Conservation (phyloP, 2,797 vertebrate genomes). For the Vespertilio murinus region DNA sequence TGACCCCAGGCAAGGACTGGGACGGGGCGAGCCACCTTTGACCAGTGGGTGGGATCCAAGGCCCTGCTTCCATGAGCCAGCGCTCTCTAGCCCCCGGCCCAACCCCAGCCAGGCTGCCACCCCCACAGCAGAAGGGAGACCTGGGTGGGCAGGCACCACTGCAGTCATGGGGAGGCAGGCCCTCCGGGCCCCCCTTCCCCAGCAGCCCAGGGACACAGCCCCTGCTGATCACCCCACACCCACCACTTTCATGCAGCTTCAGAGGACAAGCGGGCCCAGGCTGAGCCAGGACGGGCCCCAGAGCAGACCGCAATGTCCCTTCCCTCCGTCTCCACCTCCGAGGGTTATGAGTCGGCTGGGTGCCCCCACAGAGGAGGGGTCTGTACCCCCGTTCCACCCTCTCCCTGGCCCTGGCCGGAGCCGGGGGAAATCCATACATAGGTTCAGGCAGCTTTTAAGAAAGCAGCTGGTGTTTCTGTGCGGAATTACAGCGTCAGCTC, state of each 20-base stretch:
- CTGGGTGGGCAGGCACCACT: neutral
- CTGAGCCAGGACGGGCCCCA: neutral
- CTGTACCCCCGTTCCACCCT: neutral
- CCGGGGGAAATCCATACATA: neutral
- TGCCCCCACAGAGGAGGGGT: neutral
- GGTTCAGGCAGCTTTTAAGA: neutral
- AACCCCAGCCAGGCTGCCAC: neutral
- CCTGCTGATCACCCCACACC: neutral
- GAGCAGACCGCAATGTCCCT: neutral
- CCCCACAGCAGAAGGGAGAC: neutral
- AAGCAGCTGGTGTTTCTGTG: neutral
- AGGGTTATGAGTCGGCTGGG: neutral
- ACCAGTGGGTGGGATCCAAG: neutral
- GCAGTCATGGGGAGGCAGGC: neutral
- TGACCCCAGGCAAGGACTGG: neutral
- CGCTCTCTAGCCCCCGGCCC: neutral
- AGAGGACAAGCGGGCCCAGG: neutral
- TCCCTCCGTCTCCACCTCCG: neutral
- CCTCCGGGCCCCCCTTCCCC: neutral
- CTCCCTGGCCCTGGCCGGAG: neutral
- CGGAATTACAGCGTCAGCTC: neutral
- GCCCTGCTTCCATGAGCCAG: neutral
- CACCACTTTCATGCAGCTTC: neutral
- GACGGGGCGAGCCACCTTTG: neutral
- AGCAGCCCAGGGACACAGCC: neutral